These are phyloP conservation scores for Pseudopodoces humilis DNA, from an alignment of 2,113 vertebrate genomes.

Conservation along the genomic window DNA sequence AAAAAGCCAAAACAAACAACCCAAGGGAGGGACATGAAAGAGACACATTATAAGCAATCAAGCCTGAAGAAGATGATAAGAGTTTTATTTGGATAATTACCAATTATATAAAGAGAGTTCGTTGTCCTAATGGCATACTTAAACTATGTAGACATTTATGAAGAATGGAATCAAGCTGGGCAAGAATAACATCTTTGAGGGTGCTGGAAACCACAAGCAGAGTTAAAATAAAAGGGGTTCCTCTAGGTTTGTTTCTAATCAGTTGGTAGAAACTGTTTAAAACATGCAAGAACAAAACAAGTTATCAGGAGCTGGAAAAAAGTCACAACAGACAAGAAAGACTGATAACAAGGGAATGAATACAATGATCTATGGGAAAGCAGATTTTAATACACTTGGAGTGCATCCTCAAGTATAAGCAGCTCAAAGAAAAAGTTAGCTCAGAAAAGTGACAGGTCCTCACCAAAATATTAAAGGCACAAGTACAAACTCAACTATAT, in stretches of 20 bases:
- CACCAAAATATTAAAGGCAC: constrained; percentile 5
- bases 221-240: not conserved
- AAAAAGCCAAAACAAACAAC: not conserved
- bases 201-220: not conserved
- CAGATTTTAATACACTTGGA: not conserved
- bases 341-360: not conserved
- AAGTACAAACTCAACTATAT: not conserved
- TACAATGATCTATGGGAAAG: not conserved
- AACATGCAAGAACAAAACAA: not conserved
- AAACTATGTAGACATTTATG: not conserved
- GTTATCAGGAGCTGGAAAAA: not conserved
- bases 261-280: not conserved
- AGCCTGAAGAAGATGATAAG: not conserved
- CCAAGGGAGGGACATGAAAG: not conserved
- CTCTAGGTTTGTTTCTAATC: not conserved
- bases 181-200: not conserved
- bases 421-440: not conserved
- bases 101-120: not conserved
- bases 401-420: not conserved
- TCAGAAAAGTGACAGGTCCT: not conserved
- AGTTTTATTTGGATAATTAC: not conserved
- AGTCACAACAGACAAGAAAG: not conserved
- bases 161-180: not conserved
- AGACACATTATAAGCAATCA: not conserved
- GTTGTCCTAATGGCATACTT: not conserved